These are phyloP conservation scores for Ascidia mentula DNA, from an alignment of 23 tunicate species.

Conservation along the genomic window DNA sequence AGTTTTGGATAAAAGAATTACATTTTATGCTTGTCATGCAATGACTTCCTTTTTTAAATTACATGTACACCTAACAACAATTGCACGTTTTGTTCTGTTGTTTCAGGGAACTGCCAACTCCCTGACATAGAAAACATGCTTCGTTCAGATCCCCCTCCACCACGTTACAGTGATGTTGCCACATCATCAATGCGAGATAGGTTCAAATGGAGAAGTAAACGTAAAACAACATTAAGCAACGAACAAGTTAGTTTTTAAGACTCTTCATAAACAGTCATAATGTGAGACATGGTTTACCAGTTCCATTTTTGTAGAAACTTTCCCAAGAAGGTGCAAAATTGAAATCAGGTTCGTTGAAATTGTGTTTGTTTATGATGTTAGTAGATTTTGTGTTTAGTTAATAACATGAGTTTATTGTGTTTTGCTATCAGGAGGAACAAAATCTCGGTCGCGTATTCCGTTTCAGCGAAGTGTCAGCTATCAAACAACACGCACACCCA, in stretches of 20 bases:
- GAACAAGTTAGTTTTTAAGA: not conserved
- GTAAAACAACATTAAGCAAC: conserved; percentile 7
- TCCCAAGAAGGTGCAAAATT: not conserved
- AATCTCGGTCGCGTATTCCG: not conserved
- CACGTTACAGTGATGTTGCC: conserved; percentile 79
- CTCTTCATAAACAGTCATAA: not conserved
- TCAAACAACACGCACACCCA: conserved; percentile 2
- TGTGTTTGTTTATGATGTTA: too few species aligned
- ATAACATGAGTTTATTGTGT: not conserved
- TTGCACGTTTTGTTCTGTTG: too few species aligned
- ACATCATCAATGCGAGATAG: conserved; percentile 53
- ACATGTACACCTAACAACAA: too few species aligned
- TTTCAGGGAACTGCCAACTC: conserved; percentile 41
- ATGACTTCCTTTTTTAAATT: too few species aligned
- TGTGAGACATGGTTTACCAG: too few species aligned
- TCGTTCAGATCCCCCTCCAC: conserved; percentile 85
- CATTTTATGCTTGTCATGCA: too few species aligned
- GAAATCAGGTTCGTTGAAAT: not conserved
- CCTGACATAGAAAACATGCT: conserved; percentile 85
- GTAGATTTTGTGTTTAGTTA: not conserved
- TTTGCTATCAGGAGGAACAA: not conserved
- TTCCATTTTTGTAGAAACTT: not conserved
- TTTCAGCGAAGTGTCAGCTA: not conserved
- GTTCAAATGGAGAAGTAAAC: conserved; percentile 22
- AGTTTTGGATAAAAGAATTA: too few species aligned